A percentile compares a stretch with the other conserved stretches of the same genome.
These are phyloP conservation scores for Drosophila hydei DNA, from an alignment of 1,140 invertebrate species.

Conservation along the genomic window DNA sequence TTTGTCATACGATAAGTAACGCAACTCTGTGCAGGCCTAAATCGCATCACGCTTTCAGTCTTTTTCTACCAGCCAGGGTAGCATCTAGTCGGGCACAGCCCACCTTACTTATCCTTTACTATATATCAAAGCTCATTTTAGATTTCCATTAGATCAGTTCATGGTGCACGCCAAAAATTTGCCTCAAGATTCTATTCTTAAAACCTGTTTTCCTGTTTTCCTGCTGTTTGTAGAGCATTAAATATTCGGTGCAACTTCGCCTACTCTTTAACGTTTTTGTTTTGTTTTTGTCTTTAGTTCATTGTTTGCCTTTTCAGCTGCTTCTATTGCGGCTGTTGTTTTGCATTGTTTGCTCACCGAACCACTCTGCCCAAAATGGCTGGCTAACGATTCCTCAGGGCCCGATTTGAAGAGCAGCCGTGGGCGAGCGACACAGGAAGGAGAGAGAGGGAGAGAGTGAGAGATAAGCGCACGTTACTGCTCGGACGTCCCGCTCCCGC, in stretches of 20 bases:
- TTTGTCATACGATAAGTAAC: neutral
- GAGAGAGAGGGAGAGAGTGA: conserved; percentile 23
- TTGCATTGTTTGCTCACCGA: conserved; percentile 65
- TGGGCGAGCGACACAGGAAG: conserved; percentile 11
- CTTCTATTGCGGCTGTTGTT: conserved; percentile 36
- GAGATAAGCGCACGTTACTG: conserved; percentile 54
- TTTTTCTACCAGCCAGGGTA: no score
- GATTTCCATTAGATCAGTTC: no score
- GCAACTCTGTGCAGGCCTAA: no score
- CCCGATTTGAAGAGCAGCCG: conserved; percentile 53
- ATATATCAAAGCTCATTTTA: no score
- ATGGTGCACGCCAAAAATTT: no score
- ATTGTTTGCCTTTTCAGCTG: conserved; percentile 62
- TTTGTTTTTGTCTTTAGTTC: conserved; percentile 48
- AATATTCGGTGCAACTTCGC: neutral
- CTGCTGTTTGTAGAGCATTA: neutral
- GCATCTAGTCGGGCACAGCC: no score
- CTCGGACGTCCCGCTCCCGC: conserved; percentile 19
- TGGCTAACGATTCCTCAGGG: conserved; percentile 78
- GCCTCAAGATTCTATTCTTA: no score
- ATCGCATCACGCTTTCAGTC: no score
- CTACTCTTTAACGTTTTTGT: conserved; percentile 17
- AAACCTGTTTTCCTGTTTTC: no score
- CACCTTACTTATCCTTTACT: no score
- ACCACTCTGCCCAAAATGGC: conserved; percentile 69